phyloP scores from a whole-genome alignment of 2,888 invertebrate species.

The Herminia tarsipennalis region DNA sequence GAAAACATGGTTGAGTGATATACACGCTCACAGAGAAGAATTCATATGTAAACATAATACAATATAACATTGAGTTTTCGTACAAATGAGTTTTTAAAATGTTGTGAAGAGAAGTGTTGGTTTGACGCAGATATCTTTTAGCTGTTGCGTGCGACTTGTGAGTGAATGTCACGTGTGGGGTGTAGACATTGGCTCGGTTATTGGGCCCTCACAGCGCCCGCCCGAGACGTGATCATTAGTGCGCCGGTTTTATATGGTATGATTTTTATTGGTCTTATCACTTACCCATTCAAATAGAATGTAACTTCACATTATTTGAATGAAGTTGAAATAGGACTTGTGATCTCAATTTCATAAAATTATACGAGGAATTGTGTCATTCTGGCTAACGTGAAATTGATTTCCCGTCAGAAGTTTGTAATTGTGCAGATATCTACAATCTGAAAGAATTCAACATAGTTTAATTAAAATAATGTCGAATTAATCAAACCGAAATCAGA shows the following conservation, averaged over 20 bases:
- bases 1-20: no score
- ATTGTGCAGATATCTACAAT: slow-evolving; percentile 7
- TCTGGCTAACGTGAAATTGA: background rate
- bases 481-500: no score
- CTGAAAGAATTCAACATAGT: no score
- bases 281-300: slow-evolving; percentile 5
- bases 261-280: slow-evolving; percentile 6
- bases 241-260: slow-evolving; percentile 2
- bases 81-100: no score
- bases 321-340: no score
- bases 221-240: background rate
- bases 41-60: no score
- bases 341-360: slow-evolving; percentile 2
- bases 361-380: background rate
- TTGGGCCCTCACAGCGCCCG: slow-evolving; percentile 2
- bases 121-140: slow-evolving; percentile 1
- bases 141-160: background rate
- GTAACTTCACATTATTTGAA: slow-evolving; percentile 5
- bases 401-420: slow-evolving; percentile 1
- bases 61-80: no score
- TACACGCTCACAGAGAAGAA: no score
- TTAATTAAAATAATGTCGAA: no score
- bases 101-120: no score
- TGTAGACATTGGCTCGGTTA: background rate
- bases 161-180: no score